Conservation (phyloP, 2,113 vertebrate genomes). For the Myodes glareolus region DNA sequence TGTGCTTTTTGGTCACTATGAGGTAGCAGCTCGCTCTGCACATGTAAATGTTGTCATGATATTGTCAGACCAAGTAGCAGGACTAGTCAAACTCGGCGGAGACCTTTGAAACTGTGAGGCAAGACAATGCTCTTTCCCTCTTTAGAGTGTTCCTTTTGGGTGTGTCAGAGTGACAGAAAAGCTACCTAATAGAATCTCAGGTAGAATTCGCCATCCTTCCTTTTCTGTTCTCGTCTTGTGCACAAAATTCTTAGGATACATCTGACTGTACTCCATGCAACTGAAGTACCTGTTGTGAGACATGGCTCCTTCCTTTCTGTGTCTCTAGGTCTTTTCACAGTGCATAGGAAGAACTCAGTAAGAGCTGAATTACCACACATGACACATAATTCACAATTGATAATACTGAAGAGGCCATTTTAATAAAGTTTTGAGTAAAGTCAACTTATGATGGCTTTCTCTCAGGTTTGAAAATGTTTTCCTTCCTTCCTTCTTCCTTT, state of each 20-base stretch:
- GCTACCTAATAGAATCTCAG: not conserved
- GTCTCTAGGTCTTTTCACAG: not conserved
- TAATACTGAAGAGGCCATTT: conserved; percentile 1
- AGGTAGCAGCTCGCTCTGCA: too few species aligned
- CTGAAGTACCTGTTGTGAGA: not conserved
- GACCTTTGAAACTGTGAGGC: not conserved
- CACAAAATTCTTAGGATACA: not conserved
- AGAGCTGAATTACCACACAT: not conserved
- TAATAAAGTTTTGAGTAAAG: not conserved
- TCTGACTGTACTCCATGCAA: not conserved
- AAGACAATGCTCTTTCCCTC: too few species aligned
- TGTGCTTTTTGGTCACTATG: not conserved
- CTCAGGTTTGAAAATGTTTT: not conserved
- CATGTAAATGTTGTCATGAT: not conserved
- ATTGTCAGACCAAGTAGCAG: not conserved
- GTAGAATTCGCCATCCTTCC: not conserved
- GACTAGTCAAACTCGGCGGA: not conserved
- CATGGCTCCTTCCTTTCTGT: not conserved
- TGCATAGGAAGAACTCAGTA: not conserved
- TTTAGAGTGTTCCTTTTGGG: not conserved
- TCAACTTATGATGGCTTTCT: not conserved
- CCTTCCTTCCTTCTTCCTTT: rapidly evolving
- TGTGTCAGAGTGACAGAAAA: not conserved
- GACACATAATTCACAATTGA: not conserved
- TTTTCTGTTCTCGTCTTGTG: not conserved